A percentile compares a stretch with the other conserved stretches of the same genome.
Conservation (phyloP, 2,888 invertebrate species). For the Limnephilus marmoratus region DNA sequence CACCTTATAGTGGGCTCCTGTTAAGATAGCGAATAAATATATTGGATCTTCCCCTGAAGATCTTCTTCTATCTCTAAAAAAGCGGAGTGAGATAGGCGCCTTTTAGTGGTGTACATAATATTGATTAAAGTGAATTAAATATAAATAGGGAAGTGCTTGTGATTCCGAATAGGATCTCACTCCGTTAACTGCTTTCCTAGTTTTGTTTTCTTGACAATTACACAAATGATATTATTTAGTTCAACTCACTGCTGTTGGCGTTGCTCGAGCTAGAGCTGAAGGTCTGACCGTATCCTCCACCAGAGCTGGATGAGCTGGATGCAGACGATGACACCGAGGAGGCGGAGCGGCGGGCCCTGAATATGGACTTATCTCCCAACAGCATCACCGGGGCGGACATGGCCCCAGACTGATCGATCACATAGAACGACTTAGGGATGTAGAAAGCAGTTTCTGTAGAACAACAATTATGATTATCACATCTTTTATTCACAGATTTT, state of each 20-base stretch:
- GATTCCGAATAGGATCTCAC: too few species aligned
- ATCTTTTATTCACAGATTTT: too few species aligned
- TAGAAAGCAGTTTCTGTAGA: conserved; percentile 78
- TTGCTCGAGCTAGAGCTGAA: conserved; percentile 65
- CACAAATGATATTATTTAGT: background rate
- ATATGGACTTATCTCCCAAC: conserved; percentile 60
- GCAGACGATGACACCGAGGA: conserved; percentile 64
- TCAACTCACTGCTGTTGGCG: conserved; percentile 32
- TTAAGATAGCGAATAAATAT: too few species aligned
- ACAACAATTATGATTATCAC: background rate
- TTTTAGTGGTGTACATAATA: too few species aligned
- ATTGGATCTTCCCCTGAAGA: too few species aligned
- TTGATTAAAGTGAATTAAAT: too few species aligned
- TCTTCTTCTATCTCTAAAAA: too few species aligned
- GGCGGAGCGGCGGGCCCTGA: conserved; percentile 72
- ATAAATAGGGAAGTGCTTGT: too few species aligned
- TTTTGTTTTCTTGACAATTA: too few species aligned
- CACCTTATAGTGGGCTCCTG: too few species aligned
- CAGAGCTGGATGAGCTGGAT: conserved; percentile 66
- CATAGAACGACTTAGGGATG: conserved; percentile 79
- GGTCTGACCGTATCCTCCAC: conserved; percentile 60
- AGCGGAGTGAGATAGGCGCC: too few species aligned
- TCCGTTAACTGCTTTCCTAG: too few species aligned
- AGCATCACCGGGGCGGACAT: conserved; percentile 75
- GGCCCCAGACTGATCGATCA: conserved; percentile 78